phyloP scores from a whole-genome alignment of 2,113 vertebrate species.

The Agelaius phoeniceus region DNA sequence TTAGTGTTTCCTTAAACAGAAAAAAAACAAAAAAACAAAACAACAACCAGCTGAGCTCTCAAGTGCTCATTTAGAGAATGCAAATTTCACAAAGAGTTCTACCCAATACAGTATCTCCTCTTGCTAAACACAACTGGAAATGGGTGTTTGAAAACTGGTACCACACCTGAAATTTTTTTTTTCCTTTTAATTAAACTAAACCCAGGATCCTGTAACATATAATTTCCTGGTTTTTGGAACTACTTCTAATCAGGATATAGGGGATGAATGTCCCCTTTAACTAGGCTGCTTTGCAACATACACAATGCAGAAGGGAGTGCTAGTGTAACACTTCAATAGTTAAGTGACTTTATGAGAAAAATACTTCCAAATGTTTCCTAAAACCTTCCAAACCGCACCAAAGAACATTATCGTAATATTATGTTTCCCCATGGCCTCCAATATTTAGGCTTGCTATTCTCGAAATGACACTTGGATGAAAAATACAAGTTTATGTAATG shows the following conservation, averaged over 20 bases:
- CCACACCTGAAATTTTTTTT: conserved; percentile 38
- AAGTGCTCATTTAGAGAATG: conserved; percentile 32
- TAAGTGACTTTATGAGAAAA: conserved; percentile 96
- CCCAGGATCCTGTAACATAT: conserved; percentile 52
- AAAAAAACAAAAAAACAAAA: not conserved
- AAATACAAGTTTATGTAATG: conserved; percentile 77
- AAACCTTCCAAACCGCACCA: conserved; percentile 94
- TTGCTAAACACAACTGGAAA: conserved; percentile 35
- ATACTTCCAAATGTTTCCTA: conserved; percentile 96
- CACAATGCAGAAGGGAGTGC: conserved; percentile 81
- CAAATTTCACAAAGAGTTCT: conserved; percentile 11
- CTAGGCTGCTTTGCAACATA: conserved; percentile 52
- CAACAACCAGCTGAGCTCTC: not conserved
- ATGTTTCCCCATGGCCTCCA: conserved; percentile 88
- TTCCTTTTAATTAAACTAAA: conserved; percentile 68
- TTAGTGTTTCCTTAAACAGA: not conserved
- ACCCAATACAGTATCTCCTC: not conserved
- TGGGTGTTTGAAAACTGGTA: conserved; percentile 28
- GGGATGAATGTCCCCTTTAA: conserved; percentile 70
- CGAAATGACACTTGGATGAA: conserved; percentile 89
- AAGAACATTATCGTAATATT: conserved; percentile 94
- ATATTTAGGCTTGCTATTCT: conserved; percentile 85
- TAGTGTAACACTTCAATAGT: conserved; percentile 93
- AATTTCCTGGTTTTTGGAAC: conserved; percentile 70
- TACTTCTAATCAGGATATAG: conserved; percentile 69